These are phyloP conservation scores for Ceyx cyanopectus DNA, from an alignment of 2,113 vertebrate species.

Conservation along the genomic window DNA sequence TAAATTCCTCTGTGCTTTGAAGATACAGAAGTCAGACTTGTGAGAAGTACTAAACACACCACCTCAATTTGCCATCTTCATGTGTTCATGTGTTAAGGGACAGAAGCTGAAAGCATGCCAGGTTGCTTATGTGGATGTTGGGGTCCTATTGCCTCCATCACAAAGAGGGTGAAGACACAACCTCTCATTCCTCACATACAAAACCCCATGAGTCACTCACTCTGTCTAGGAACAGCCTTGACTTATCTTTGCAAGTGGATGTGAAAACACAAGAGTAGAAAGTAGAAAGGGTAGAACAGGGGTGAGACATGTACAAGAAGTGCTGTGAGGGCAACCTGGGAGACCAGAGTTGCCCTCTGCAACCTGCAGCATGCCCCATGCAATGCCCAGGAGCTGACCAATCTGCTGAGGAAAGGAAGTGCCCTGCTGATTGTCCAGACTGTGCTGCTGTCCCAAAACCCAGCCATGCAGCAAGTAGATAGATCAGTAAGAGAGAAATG, in stretches of 20 bases:
- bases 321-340: background rate
- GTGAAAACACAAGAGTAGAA: background rate
- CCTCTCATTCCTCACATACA: background rate
- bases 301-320: background rate
- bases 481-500: background rate
- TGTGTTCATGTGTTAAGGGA: background rate
- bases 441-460: background rate
- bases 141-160: background rate
- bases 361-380: accelerated
- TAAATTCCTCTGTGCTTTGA: background rate
- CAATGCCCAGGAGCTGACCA: background rate
- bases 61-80: background rate
- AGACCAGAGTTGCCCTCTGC: background rate
- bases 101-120: background rate
- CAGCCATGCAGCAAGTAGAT: background rate
- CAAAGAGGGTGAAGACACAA: background rate
- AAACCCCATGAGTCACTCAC: background rate
- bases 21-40: background rate
- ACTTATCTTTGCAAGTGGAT: background rate
- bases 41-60: background rate
- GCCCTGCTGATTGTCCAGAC: background rate
- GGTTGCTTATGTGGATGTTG: background rate
- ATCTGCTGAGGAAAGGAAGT: background rate
- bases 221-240: background rate
- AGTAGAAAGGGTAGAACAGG: background rate